Conservation (phyloP, 2,113 vertebrate genomes). For the Chinchilla lanigera region DNA sequence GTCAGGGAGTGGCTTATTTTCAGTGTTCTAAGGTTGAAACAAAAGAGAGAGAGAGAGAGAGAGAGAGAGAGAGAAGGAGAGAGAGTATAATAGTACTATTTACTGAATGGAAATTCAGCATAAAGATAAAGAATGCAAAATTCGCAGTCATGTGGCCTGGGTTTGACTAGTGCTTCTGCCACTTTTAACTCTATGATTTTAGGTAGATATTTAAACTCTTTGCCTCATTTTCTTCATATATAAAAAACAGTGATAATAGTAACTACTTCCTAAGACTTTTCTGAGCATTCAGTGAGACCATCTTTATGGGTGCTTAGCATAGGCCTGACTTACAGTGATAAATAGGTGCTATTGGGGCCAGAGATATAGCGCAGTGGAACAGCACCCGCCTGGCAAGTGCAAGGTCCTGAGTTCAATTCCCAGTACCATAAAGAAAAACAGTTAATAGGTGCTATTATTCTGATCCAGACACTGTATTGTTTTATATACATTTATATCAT, state of each 20-base stretch:
- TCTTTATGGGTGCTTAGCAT: slow-evolving; percentile 18
- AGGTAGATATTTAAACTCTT: slow-evolving; percentile 39
- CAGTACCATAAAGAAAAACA: no score
- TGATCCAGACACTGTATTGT: not conserved
- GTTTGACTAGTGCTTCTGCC: not conserved
- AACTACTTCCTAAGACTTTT: not conserved
- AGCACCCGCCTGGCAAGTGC: no score
- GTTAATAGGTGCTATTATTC: slow-evolving; percentile 27
- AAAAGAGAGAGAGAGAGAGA: not conserved
- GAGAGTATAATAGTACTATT: not conserved
- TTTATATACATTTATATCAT: slow-evolving; percentile 30
- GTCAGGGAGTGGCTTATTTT: not conserved
- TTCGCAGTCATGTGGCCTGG: not conserved
- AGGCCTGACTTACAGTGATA: not conserved
- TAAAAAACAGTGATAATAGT: not conserved
- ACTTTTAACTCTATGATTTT: not conserved
- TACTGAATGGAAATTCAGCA: not conserved
- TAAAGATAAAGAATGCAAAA: not conserved
- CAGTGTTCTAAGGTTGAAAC: not conserved
- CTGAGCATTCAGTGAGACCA: slow-evolving; percentile 10
- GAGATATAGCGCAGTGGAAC: no score
- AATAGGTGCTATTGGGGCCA: not conserved
- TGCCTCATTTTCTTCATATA: slow-evolving; percentile 35
- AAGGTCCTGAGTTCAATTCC: no score
- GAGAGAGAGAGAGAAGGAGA: not conserved